Percentiles rank a stretch among this genome's conserved stretches.
Evolutionary conservation across 2,888 invertebrate genomes (phyloP).

Genomic region (Catocala nupta): DNA sequence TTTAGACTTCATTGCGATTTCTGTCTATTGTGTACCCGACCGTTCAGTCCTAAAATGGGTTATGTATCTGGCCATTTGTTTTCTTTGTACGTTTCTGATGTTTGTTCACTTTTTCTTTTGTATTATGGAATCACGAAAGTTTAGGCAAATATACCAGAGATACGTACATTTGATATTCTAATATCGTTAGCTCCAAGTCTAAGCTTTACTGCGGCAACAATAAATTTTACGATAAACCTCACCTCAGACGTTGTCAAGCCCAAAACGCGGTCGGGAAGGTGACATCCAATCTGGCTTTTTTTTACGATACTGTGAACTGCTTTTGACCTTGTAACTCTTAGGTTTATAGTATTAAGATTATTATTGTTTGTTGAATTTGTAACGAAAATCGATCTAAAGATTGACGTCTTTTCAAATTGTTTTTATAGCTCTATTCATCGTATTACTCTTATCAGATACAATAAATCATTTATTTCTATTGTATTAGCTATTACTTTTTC

Average conservation of each 20-base stretch:
- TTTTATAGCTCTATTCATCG: not conserved
- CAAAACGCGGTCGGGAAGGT: not conserved
- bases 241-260: not conserved
- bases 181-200: conserved; percentile 4
- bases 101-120: not conserved
- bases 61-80: not conserved
- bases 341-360: no score
- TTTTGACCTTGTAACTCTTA: not conserved
- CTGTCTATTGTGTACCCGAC: conserved; percentile 26
- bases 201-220: not conserved
- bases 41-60: conserved; percentile 3
- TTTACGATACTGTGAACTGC: not conserved
- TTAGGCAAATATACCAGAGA: not conserved
- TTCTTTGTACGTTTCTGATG: not conserved
- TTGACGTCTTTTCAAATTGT: not conserved
- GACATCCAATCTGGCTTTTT: not conserved
- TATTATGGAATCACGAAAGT: not conserved
- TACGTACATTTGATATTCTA: conserved; percentile 1
- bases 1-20: conserved; percentile 44
- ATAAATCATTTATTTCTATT: not conserved
- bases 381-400: no score
- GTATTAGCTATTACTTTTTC: no score
- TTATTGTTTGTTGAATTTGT: no score
- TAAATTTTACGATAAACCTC: conserved; percentile 1
- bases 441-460: not conserved